phyloP scores from a whole-genome alignment of 2,113 vertebrate genomes.

The Synodontis membranacea region DNA sequence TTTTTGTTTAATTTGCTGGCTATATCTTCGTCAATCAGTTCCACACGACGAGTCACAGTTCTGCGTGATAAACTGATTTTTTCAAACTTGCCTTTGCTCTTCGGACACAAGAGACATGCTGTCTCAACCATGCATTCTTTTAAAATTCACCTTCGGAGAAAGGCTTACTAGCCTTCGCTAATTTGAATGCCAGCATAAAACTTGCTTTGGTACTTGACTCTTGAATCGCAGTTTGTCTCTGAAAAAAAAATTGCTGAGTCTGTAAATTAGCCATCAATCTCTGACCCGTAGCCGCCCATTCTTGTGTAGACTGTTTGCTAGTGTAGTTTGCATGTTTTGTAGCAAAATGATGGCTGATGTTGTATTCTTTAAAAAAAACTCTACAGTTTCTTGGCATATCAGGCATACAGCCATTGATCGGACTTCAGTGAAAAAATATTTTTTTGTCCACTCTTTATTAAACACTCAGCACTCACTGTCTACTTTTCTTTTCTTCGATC shows the following conservation, averaged over 20 bases:
- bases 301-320: conserved; percentile 37
- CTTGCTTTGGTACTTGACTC: background rate
- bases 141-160: too few species aligned
- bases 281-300: conserved; percentile 34
- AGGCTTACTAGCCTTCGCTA: too few species aligned
- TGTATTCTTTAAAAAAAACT: conserved; percentile 22
- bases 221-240: background rate
- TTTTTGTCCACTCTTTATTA: too few species aligned
- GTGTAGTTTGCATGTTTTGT: conserved; percentile 36
- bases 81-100: conserved; percentile 45
- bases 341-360: conserved; percentile 32
- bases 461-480: too few species aligned
- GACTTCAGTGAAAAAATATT: too few species aligned
- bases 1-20: conserved; percentile 29
- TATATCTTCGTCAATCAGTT: conserved; percentile 45
- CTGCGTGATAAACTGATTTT: conserved; percentile 45
- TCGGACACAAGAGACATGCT: conserved; percentile 20
- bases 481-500: too few species aligned
- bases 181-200: too few species aligned
- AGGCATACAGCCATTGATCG: too few species aligned
- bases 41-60: conserved; percentile 43
- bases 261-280: conserved; percentile 2
- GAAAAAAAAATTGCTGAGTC: too few species aligned
- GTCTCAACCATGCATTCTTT: too few species aligned
- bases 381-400: too few species aligned